Base-by-base conservation (phyloP, 2,888 invertebrate genomes). In the Himalopsyche anomala region DNA sequence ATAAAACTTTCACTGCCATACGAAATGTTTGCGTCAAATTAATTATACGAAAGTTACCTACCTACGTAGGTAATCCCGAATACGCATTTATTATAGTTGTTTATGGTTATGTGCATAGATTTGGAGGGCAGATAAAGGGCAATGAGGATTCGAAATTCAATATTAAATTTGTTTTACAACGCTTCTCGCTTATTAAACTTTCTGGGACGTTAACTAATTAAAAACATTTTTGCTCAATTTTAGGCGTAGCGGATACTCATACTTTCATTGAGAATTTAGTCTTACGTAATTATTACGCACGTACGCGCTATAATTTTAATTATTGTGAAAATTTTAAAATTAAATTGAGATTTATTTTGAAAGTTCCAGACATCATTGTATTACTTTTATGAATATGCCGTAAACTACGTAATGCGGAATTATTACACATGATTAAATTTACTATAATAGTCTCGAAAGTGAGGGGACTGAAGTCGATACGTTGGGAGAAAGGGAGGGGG, bases 41-140 rank as follows among this genome's bases (percentile, higher is more conserved):
- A 38, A 74, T 28, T 74, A 36, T 15, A 36, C 74, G 15, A 74
- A 74, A 74, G 5, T 74, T 74, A 36, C 36, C 74, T 36, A 74
- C 5, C 38, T 74, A 36, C 36, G 38, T 36, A 74, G 36, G 74
- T 74, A 74, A 36, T 74, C 74, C 74, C 36, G 36, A 38, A 74
- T 74, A 74, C 74, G 5, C 51, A 51, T 51, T 51, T 51, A 28
- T 28, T 28, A 28, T 28, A 15, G 51, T 74, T 74, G 74, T 74
- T 74, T 74, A 74, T 36, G 74, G 36, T 5, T 15, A 74, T 74
- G 28, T 28, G 36, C 36, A 74, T 74, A 74, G 74, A 74, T 74
- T 74, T 74, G 28, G 74, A 74, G 36, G 74, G 74, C 74, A 36
- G 74, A 74, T 74, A 74, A 74, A 74, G 74, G 74, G 36, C 28